Conservation (phyloP, 2,113 vertebrate species). For the Elanoides forficatus region DNA sequence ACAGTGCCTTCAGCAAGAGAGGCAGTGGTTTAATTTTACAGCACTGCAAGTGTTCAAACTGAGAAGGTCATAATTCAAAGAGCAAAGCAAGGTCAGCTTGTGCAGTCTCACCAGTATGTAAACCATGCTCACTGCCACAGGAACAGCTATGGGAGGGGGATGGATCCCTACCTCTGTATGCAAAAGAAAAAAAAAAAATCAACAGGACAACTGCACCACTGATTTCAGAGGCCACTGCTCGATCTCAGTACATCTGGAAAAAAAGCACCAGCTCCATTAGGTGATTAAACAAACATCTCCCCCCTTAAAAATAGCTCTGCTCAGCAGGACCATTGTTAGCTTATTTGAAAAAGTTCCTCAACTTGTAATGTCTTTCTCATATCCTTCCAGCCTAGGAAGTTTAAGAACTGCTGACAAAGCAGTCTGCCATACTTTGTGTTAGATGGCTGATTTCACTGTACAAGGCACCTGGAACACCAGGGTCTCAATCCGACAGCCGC, state of each 20-base stretch:
- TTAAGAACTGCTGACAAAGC: not conserved
- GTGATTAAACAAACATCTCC: conserved; percentile 14
- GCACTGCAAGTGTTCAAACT: not conserved
- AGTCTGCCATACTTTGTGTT: not conserved
- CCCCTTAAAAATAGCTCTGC: not conserved
- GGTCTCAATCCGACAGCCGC: not conserved
- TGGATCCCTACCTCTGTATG: not conserved
- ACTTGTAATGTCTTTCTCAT: not conserved
- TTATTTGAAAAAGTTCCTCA: conserved; percentile 22
- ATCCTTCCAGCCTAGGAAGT: conserved; percentile 15
- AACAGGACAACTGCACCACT: not conserved
- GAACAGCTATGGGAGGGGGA: not conserved
- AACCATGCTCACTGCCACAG: not conserved
- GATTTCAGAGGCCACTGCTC: not conserved
- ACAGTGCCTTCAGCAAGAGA: not conserved
- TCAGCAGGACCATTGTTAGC: not conserved
- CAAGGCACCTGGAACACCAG: not conserved
- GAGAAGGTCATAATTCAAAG: not conserved
- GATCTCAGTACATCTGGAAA: not conserved
- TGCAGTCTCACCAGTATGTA: not conserved
- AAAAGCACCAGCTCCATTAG: not conserved
- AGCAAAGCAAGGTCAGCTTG: conserved; percentile 17
- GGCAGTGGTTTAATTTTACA: conserved; percentile 5
- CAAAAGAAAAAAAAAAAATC: not conserved
- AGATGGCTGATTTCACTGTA: not conserved